phyloP scores from a whole-genome alignment of 2,888 invertebrate species.

The Ecdyonurus torrentis region DNA sequence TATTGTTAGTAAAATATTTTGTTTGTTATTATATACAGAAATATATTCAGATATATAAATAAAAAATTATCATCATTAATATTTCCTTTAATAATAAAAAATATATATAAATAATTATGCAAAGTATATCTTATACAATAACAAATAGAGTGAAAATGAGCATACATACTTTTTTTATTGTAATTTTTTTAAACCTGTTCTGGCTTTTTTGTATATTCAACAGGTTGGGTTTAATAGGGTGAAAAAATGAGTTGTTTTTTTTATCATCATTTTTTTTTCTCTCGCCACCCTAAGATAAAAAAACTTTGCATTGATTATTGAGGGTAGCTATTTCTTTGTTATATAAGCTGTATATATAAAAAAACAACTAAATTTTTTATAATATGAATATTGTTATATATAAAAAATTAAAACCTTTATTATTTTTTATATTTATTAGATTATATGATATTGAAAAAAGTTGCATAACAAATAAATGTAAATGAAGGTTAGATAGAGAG shows the following conservation, averaged over 20 bases:
- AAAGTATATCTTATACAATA: too few species aligned
- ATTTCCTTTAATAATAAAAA: too few species aligned
- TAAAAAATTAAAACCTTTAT: neutral
- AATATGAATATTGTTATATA: neutral
- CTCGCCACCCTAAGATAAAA: neutral
- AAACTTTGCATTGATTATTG: neutral
- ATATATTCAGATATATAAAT: too few species aligned
- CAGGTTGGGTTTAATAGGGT: neutral
- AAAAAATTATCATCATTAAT: too few species aligned
- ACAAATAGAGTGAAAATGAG: too few species aligned
- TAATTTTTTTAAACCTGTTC: too few species aligned
- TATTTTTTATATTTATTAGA: neutral
- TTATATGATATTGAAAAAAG: neutral
- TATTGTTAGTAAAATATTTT: too few species aligned
- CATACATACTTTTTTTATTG: too few species aligned
- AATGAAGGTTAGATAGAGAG: neutral
- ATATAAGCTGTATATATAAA: neutral
- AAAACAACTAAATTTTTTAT: neutral
- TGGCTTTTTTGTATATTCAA: too few species aligned
- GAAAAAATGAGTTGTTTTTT: neutral
- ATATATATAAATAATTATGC: too few species aligned
- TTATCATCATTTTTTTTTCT: neutral
- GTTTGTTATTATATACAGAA: too few species aligned
- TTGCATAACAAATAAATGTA: neutral
- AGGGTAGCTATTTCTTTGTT: neutral